Evolutionary conservation across 1,140 invertebrate species (phyloP).

Genomic region (Nasonia giraulti): DNA sequence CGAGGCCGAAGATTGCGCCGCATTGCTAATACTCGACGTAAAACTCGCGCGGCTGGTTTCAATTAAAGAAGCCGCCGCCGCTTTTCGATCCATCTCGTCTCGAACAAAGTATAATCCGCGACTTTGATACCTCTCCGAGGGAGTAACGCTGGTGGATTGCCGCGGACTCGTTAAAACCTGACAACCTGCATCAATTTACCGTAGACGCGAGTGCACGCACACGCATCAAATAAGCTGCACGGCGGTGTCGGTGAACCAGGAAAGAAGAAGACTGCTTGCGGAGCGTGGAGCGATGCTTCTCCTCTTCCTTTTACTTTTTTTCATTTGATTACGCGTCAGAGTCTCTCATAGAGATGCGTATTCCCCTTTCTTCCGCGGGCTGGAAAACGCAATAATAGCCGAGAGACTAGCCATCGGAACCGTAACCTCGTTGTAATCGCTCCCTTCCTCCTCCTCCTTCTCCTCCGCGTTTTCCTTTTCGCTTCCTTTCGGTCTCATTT

Average conservation of each 20-base stretch:
- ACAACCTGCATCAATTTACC: conserved; percentile 14
- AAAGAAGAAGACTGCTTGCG: not conserved
- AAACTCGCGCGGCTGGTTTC: not conserved
- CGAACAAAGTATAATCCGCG: no score
- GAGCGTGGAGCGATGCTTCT: not conserved
- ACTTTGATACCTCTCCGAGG: no score
- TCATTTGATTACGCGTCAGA: conserved; percentile 22
- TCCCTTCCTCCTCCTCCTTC: not conserved
- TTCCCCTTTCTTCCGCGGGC: not conserved
- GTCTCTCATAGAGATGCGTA: not conserved
- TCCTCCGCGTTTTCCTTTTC: conserved; percentile 28
- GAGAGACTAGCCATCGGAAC: not conserved
- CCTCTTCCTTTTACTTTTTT: conserved; percentile 22
- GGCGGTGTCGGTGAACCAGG: conserved; percentile 37
- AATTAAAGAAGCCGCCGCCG: not conserved
- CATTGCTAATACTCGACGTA: not conserved
- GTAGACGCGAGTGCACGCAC: not conserved
- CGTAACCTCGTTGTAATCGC: conserved; percentile 24
- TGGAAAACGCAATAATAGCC: conserved; percentile 7
- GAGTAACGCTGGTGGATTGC: no score
- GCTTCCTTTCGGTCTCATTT: conserved; percentile 15
- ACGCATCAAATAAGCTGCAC: not conserved
- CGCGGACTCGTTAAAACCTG: no score
- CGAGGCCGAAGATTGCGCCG: no score
- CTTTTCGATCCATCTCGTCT: no score